Evolutionary conservation across 2,113 vertebrate species (phyloP).

Genomic region (Lasiurus cinereus): DNA sequence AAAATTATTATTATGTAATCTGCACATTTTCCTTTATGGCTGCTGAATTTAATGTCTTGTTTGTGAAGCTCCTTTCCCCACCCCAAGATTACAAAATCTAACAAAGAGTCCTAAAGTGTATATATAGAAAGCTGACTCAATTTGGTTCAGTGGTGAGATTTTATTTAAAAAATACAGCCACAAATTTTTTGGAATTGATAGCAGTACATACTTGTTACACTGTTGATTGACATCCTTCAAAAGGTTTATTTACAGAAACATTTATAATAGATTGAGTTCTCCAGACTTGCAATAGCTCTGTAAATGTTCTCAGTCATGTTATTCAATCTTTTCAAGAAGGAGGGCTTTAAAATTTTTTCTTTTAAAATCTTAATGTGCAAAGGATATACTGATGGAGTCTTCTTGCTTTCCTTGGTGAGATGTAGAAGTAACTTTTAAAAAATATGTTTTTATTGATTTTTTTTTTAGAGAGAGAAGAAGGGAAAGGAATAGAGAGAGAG

Average conservation of each 20-base stretch:
- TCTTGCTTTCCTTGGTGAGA: neutral
- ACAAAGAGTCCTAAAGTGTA: neutral
- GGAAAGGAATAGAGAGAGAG: no score
- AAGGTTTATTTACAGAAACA: neutral
- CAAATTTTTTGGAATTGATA: neutral
- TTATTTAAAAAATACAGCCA: neutral
- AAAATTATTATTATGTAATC: neutral
- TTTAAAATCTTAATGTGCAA: neutral
- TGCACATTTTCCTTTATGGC: neutral
- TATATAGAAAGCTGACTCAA: neutral
- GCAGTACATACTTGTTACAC: neutral
- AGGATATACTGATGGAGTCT: accelerated
- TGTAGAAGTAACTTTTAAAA: neutral
- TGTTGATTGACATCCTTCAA: neutral
- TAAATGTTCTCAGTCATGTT: neutral
- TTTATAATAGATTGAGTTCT: neutral
- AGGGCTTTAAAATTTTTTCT: neutral
- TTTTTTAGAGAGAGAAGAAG: no score
- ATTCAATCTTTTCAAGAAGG: neutral
- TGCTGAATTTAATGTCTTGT: neutral
- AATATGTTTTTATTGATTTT: no score
- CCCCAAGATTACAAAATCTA: neutral
- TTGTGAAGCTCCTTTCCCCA: neutral
- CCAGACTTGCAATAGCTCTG: neutral
- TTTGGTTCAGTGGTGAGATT: slow-evolving; percentile 1